phyloP scores from a whole-genome alignment of 2,888 invertebrate species.

The Clunio marinus region DNA sequence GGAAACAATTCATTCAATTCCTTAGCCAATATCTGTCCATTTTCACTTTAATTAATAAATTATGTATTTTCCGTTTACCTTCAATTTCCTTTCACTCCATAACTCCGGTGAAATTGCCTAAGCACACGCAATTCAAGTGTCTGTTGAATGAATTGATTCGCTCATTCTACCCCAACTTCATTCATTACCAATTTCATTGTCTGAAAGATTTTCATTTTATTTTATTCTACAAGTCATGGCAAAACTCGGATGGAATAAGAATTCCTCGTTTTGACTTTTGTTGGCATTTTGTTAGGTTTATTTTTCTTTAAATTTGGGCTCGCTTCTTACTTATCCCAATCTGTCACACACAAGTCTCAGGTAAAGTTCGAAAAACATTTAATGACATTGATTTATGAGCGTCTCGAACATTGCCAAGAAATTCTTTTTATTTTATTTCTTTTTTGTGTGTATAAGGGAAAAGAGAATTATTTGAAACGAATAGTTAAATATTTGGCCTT shows the following conservation, averaged over 20 bases:
- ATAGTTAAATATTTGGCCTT: constrained; percentile 25
- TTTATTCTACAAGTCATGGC: not conserved
- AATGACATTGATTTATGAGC: constrained; percentile 36
- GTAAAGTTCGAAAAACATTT: constrained; percentile 5
- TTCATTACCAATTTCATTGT: not conserved
- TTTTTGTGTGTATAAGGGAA: not conserved
- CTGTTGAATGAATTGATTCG: not conserved
- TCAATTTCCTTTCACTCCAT: not conserved
- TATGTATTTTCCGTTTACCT: not conserved
- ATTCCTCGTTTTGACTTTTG: too few species aligned
- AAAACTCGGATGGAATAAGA: not conserved
- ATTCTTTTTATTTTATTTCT: not conserved
- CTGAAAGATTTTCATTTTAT: not conserved
- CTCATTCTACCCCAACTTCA: not conserved
- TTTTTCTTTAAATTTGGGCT: not conserved
- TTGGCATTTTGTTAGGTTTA: too few species aligned
- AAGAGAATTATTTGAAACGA: not conserved
- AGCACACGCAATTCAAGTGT: constrained; percentile 3
- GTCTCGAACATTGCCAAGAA: not conserved
- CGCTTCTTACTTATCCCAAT: not conserved
- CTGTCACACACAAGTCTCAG: not conserved
- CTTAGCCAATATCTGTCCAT: constrained; percentile 4
- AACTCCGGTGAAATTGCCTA: not conserved
- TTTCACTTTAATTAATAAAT: constrained; percentile 29
- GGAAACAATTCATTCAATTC: constrained; percentile 20